Evolutionary conservation across 2,113 vertebrate species (phyloP).

Genomic region (Machaerirhynchus nigripectus): DNA sequence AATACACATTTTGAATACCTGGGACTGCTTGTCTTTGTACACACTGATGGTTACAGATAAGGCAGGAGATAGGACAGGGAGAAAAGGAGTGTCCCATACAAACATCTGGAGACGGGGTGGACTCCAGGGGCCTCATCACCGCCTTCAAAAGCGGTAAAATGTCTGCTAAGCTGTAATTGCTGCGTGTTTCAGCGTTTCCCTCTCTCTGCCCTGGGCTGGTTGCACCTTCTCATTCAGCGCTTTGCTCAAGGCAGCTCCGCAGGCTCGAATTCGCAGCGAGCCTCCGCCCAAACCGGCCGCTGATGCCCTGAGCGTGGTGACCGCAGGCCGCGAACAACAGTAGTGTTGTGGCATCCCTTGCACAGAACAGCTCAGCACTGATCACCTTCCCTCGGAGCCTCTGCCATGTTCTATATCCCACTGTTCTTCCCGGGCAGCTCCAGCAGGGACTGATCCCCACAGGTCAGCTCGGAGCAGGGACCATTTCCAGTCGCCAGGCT

Average conservation of each 20-base stretch:
- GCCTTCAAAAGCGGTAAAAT: not conserved
- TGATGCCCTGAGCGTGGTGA: fast-evolving
- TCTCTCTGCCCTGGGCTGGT: not conserved
- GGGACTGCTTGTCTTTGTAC: not conserved
- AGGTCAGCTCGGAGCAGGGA: not conserved
- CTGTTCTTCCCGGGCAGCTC: not conserved
- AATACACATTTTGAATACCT: not conserved
- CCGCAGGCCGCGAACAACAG: fast-evolving
- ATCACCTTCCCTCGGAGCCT: not conserved
- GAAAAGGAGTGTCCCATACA: not conserved
- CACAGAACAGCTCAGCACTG: fast-evolving
- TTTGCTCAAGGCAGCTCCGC: not conserved
- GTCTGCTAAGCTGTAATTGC: not conserved
- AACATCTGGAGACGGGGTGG: not conserved
- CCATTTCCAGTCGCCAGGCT: too few species aligned
- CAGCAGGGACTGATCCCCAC: fast-evolving
- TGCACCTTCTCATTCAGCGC: not conserved
- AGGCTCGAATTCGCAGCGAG: not conserved
- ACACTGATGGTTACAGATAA: not conserved
- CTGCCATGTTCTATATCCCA: fast-evolving
- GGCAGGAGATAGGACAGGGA: not conserved
- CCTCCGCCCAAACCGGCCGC: not conserved
- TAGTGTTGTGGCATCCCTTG: not conserved
- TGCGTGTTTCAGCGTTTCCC: not conserved
- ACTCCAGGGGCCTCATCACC: not conserved